These are phyloP conservation scores for Formica exsecta DNA, from an alignment of 1,140 invertebrate genomes.

Conservation along the genomic window DNA sequence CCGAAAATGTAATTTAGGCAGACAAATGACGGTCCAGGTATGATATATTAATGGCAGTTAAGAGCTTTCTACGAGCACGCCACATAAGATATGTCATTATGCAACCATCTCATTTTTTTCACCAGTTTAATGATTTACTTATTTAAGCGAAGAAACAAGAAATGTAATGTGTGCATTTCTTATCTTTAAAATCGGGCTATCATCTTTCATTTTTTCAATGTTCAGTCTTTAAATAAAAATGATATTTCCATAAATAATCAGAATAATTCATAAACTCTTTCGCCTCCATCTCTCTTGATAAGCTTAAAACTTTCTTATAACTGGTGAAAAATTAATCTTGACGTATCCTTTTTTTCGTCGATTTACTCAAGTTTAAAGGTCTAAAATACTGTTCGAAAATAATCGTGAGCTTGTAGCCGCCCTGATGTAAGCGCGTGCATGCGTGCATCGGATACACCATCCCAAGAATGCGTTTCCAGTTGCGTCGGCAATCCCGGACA, in stretches of 20 bases:
- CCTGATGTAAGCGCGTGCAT: neutral
- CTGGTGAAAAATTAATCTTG: neutral
- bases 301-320: no score
- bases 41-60: slow-evolving; percentile 46
- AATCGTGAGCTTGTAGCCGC: neutral
- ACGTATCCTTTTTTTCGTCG: neutral
- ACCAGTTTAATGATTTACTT: neutral
- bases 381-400: neutral
- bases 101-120: slow-evolving; percentile 46
- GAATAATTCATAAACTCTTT: no score
- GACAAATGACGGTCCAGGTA: slow-evolving; percentile 53
- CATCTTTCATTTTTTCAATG: no score
- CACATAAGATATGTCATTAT: slow-evolving; percentile 37
- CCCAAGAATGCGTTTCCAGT: slow-evolving; percentile 45
- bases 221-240: no score
- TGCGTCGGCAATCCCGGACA: slow-evolving; percentile 21
- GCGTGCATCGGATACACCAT: neutral
- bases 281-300: no score
- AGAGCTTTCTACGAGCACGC: slow-evolving; percentile 9
- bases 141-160: neutral
- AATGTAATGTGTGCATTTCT: neutral
- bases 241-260: no score
- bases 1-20: slow-evolving; percentile 58
- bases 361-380: no score
- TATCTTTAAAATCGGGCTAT: neutral